Evolutionary conservation across 2,113 vertebrate species (phyloP).

Genomic region (Formicarius rufipectus): DNA sequence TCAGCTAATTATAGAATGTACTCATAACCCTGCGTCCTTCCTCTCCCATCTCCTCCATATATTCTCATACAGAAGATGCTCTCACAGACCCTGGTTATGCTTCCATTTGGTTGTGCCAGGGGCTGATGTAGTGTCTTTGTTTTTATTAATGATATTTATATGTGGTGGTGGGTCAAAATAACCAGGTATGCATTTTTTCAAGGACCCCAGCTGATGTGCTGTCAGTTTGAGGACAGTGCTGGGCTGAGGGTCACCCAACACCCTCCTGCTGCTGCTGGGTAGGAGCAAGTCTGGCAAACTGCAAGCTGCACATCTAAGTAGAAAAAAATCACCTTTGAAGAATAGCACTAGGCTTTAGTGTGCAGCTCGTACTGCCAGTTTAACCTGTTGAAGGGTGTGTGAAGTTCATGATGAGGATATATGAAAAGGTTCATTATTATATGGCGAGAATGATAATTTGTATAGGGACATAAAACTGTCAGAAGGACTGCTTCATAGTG

Average conservation of each 20-base stretch:
- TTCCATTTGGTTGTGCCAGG: background rate
- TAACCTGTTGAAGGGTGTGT: background rate
- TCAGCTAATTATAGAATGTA: background rate
- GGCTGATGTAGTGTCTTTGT: background rate
- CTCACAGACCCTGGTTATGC: background rate
- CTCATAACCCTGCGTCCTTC: background rate
- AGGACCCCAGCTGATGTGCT: background rate
- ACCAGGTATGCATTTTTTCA: background rate
- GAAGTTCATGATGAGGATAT: background rate
- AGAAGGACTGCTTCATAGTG: background rate
- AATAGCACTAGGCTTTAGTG: background rate
- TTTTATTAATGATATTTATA: background rate
- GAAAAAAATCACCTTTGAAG: background rate
- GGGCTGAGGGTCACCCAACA: background rate
- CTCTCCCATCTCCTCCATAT: background rate
- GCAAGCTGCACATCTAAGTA: background rate
- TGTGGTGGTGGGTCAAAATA: background rate
- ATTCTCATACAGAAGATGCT: background rate
- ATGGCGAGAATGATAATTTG: background rate
- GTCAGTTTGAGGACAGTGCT: background rate
- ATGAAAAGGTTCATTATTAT: background rate
- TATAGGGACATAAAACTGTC: background rate
- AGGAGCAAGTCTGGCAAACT: background rate
- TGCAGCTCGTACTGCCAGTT: background rate
- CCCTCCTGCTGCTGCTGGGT: background rate